phyloP scores from a whole-genome alignment of 2,113 vertebrate species.

The Proteles cristata region DNA sequence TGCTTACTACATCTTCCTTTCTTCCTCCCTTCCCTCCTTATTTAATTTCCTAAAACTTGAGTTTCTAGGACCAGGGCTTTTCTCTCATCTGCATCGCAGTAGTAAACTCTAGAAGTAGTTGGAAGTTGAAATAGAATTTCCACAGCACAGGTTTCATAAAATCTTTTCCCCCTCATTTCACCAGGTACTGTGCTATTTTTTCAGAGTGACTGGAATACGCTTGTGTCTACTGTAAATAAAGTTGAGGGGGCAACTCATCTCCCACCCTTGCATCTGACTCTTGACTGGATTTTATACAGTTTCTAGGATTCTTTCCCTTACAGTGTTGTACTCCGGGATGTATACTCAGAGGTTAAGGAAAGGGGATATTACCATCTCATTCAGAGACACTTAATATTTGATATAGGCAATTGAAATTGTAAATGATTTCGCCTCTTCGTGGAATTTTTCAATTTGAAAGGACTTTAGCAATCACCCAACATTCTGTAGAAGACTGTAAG shows the following conservation, averaged over 20 bases:
- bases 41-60: not conserved
- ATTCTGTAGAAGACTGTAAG: not conserved
- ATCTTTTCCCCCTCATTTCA: not conserved
- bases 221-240: not conserved
- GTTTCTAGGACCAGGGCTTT: not conserved
- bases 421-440: not conserved
- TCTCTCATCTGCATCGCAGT: not conserved
- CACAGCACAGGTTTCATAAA: not conserved
- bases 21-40: not conserved
- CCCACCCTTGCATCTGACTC: not conserved
- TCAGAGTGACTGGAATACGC: not conserved
- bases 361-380: not conserved
- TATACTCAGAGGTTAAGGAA: not conserved
- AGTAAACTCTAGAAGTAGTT: not conserved
- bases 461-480: not conserved
- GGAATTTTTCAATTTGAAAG: not conserved
- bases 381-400: not conserved
- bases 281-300: not conserved
- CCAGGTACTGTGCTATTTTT: not conserved
- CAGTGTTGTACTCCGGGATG: not conserved
- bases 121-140: not conserved
- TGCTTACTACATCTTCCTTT: not conserved
- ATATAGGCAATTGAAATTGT: not conserved
- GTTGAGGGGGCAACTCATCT: not conserved
- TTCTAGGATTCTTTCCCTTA: not conserved